Percentiles rank a stretch among this genome's conserved stretches.
Conservation (phyloP, 37 sponge, comb jelly and placozoan genomes). For the Oscarella lobularis region DNA sequence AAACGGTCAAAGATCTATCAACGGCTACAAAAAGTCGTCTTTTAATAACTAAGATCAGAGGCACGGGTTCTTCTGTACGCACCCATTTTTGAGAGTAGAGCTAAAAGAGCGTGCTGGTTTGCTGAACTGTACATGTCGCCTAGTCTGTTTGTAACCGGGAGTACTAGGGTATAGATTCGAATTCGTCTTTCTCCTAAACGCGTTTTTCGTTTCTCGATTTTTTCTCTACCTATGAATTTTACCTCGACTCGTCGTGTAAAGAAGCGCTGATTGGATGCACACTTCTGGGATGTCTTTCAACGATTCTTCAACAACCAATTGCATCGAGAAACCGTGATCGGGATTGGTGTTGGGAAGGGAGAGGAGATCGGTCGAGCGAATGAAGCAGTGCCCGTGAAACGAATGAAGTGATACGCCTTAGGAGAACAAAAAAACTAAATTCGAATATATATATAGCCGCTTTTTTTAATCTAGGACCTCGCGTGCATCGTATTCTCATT, state of each 20-base stretch:
- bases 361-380: slow-evolving; percentile 90
- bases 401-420: slow-evolving; percentile 81
- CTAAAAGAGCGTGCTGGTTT: slow-evolving; percentile 58
- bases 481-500: slow-evolving; percentile 87
- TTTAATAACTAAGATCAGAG: not conserved
- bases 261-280: slow-evolving; percentile 86
- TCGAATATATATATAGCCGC: not conserved
- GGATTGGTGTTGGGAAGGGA: slow-evolving; percentile 92
- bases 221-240: too few relatives aligned
- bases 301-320: slow-evolving; percentile 80
- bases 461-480: slow-evolving; percentile 25
- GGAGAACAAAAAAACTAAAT: not conserved
- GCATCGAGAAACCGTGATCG: slow-evolving; percentile 75
- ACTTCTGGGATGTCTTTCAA: slow-evolving; percentile 64
- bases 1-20: slow-evolving; percentile 47
- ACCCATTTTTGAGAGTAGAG: slow-evolving; percentile 90
- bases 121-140: slow-evolving; percentile 57
- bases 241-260: slow-evolving; percentile 29
- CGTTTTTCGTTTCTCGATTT: too few relatives aligned
- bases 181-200: slow-evolving; percentile 95
- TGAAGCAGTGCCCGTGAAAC: slow-evolving; percentile 96
- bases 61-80: too few relatives aligned
- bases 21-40: slow-evolving; percentile 31
- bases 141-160: slow-evolving; percentile 65
- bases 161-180: slow-evolving; percentile 74